A percentile compares a stretch with the other conserved stretches of the same genome.
These are phyloP conservation scores for Patagioenas fasciata DNA, from an alignment of 2,113 vertebrate species.

Conservation along the genomic window DNA sequence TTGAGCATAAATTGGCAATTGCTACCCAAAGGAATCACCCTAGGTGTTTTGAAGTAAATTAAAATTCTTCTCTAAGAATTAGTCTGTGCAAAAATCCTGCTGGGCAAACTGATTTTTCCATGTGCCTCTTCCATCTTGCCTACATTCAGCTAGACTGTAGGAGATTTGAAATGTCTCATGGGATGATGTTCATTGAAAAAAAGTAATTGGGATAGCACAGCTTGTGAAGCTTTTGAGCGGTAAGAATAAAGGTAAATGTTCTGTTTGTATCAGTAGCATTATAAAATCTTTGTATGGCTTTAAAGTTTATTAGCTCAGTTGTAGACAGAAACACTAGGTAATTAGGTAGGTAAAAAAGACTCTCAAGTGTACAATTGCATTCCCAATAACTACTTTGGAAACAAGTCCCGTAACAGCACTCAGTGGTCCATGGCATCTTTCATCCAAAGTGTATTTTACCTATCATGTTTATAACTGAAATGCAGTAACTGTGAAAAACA, in stretches of 20 bases:
- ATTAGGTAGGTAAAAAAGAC: neutral
- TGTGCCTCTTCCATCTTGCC: neutral
- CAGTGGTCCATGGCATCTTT: slow-evolving; percentile 6
- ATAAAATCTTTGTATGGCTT: neutral
- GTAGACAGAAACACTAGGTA: neutral
- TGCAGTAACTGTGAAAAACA: neutral
- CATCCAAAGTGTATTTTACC: neutral
- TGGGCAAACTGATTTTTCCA: neutral
- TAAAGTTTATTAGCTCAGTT: slow-evolving; percentile 13
- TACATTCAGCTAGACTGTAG: neutral
- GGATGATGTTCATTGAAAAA: neutral
- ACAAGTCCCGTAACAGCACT: neutral
- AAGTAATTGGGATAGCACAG: slow-evolving; percentile 3
- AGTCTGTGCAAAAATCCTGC: neutral
- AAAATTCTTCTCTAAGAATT: slow-evolving; percentile 7
- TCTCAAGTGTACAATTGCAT: neutral
- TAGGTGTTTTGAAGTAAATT: neutral
- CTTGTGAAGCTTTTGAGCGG: slow-evolving; percentile 3
- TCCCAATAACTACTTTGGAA: neutral
- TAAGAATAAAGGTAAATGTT: neutral
- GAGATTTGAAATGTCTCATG: slow-evolving; percentile 9
- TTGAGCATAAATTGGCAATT: neutral
- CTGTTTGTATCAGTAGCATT: neutral
- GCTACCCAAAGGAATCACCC: neutral
- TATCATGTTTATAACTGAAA: neutral